phyloP scores from a whole-genome alignment of 2,888 invertebrate species.

The Aelia acuminata region DNA sequence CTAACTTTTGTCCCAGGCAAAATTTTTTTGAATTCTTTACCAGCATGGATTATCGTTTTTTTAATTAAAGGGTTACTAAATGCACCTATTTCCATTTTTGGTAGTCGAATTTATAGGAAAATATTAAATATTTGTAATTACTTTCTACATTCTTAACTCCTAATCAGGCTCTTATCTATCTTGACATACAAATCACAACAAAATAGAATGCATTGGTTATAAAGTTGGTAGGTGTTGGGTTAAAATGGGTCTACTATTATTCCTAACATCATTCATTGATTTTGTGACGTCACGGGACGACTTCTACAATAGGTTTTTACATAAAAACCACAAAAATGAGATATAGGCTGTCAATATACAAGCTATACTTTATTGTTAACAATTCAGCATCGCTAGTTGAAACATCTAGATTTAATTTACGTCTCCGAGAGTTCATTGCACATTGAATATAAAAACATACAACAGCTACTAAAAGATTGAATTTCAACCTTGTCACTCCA shows the following conservation, averaged over 20 bases:
- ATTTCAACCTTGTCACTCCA: no score
- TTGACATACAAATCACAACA: not conserved
- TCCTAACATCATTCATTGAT: not conserved
- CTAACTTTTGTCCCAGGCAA: constrained; percentile 81
- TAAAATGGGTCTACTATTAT: not conserved
- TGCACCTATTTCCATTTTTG: constrained; percentile 44
- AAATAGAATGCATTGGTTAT: not conserved
- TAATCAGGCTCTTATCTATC: not conserved
- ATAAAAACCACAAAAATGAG: not conserved
- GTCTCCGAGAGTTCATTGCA: no score
- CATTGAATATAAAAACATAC: no score
- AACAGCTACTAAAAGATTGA: no score
- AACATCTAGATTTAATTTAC: no score
- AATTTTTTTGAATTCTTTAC: constrained; percentile 78
- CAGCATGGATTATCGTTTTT: constrained; percentile 79
- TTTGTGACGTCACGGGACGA: not conserved
- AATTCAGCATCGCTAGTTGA: no score
- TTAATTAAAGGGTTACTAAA: constrained; percentile 70
- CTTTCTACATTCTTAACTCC: not conserved
- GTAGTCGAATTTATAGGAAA: not conserved
- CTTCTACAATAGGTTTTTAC: not conserved
- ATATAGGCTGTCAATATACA: not conserved
- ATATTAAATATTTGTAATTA: not conserved
- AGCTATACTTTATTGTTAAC: no score
- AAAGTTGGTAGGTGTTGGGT: not conserved